These are phyloP conservation scores for Bhutanitis thaidina DNA, from an alignment of 2,888 invertebrate genomes.

Conservation along the genomic window DNA sequence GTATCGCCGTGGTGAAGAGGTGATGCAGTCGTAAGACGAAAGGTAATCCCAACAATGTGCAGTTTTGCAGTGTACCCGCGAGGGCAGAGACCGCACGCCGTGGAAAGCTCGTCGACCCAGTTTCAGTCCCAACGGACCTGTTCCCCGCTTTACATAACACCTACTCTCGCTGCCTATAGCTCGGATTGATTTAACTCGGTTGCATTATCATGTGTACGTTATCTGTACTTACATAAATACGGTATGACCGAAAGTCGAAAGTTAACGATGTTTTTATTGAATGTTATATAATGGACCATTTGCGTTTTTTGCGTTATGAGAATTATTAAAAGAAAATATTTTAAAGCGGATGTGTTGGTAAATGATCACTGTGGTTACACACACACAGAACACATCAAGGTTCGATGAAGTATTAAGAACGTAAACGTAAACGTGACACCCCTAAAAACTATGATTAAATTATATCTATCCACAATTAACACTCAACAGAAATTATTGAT, in stretches of 20 bases:
- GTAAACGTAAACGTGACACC: too few relatives aligned
- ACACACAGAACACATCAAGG: too few relatives aligned
- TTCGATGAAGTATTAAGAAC: too few relatives aligned
- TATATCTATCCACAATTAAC: too few relatives aligned
- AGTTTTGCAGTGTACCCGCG: constrained; percentile 15
- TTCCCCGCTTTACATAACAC: constrained; percentile 40
- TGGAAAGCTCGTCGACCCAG: constrained; percentile 64
- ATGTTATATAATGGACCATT: neutral
- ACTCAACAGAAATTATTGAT: too few relatives aligned
- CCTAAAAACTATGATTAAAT: too few relatives aligned
- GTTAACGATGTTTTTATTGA: constrained; percentile 5
- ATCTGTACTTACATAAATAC: constrained; percentile 22
- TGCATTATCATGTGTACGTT: constrained; percentile 17
- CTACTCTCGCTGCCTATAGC: constrained; percentile 28
- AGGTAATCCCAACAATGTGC: constrained; percentile 2
- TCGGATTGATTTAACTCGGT: constrained; percentile 19
- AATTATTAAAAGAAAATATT: neutral
- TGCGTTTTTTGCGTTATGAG: neutral
- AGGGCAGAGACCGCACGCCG: constrained; percentile 41
- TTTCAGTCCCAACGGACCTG: constrained; percentile 39
- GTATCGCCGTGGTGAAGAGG: too few relatives aligned
- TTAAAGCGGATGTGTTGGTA: too few relatives aligned
- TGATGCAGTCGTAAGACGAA: neutral
- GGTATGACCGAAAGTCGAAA: constrained; percentile 11
- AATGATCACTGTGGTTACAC: too few relatives aligned